Evolutionary conservation across 1,140 invertebrate genomes (phyloP).

Genomic region (Drosophila setifemur): DNA sequence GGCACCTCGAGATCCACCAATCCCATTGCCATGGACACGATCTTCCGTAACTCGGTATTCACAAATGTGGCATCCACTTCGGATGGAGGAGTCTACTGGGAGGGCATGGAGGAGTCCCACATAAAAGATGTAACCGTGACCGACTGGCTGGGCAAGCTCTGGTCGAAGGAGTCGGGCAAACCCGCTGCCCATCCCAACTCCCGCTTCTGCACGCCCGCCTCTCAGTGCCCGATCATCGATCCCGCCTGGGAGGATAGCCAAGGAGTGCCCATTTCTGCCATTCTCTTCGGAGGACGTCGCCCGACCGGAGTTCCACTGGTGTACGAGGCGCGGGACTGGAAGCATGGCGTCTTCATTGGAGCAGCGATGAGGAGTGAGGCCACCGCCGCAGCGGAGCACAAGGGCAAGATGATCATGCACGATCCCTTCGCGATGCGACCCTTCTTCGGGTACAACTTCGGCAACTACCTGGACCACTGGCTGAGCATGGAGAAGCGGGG

Average conservation of each 20-base stretch:
- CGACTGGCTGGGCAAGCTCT: conserved; percentile 89
- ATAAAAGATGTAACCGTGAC: conserved; percentile 85
- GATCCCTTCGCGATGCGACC: conserved; percentile 98
- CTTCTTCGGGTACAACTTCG: conserved; percentile 98
- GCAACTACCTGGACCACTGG: conserved; percentile 95
- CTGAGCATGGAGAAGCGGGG: conserved; percentile 87
- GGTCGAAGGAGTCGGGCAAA: conserved; percentile 85
- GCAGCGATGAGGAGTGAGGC: conserved; percentile 95
- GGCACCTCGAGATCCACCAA: conserved; percentile 94
- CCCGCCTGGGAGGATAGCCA: conserved; percentile 89
- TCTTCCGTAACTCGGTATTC: conserved; percentile 94
- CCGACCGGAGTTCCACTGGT: conserved; percentile 94
- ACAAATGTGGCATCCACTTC: conserved; percentile 96
- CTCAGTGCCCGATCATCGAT: conserved; percentile 95
- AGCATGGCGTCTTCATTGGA: conserved; percentile 96
- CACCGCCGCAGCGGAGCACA: conserved; percentile 96
- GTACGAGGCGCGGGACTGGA: conserved; percentile 94
- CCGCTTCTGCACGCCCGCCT: conserved; percentile 93
- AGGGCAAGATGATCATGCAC: conserved; percentile 94
- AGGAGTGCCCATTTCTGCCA: conserved; percentile 95
- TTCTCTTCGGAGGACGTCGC: conserved; percentile 95
- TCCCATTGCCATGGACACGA: conserved; percentile 95
- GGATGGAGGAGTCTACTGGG: conserved; percentile 95
- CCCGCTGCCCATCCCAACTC: conserved; percentile 94
- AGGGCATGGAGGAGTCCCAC: conserved; percentile 90